These are phyloP conservation scores for Hetaerina titia DNA, from an alignment of 2,888 invertebrate species.

Conservation along the genomic window DNA sequence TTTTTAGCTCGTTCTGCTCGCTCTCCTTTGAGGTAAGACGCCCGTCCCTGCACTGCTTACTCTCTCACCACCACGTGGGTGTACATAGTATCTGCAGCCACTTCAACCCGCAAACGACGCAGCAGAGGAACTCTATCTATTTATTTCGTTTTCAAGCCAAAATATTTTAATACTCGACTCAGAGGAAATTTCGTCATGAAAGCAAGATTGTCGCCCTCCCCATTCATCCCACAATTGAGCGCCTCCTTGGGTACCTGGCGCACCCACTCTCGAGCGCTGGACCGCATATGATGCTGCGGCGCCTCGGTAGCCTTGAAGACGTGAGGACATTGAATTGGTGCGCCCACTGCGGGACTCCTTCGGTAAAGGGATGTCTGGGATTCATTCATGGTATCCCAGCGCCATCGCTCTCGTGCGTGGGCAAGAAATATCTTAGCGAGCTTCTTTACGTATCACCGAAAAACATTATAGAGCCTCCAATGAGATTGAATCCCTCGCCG, in stretches of 20 bases:
- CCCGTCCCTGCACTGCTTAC: background rate
- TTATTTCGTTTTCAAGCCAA: background rate
- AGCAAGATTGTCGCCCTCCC: background rate
- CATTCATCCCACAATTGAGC: background rate
- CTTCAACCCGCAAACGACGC: background rate
- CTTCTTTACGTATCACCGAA: too few species aligned
- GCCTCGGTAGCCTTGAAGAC: too few species aligned
- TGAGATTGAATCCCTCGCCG: too few species aligned
- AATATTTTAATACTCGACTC: background rate
- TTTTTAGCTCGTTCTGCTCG: background rate
- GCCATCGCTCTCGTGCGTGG: too few species aligned
- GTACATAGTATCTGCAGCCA: background rate
- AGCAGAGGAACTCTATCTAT: background rate
- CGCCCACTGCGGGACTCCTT: too few species aligned
- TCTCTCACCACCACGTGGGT: background rate
- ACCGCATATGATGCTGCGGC: background rate
- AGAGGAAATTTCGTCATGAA: background rate
- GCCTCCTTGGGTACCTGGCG: background rate
- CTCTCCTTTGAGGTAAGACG: background rate
- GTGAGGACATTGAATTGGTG: too few species aligned
- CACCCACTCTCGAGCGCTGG: background rate
- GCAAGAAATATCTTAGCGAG: too few species aligned
- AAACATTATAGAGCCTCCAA: too few species aligned
- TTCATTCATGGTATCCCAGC: too few species aligned
- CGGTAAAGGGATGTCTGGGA: too few species aligned